Conservation (phyloP, 2,888 invertebrate genomes). For the Lepidochitona cinerea region DNA sequence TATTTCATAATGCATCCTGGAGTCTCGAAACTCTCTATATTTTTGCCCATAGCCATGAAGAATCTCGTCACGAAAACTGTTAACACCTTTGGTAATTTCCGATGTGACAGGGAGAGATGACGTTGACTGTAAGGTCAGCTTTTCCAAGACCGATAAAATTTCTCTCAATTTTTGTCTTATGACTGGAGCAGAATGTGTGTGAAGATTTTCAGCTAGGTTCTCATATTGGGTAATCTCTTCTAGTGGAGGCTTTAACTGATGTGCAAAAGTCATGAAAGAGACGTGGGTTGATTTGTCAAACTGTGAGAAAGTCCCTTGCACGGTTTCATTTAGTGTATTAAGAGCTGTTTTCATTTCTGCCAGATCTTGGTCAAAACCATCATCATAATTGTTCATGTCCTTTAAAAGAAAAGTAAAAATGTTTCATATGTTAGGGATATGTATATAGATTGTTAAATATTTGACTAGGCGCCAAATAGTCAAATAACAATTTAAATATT, state of each 20-base stretch:
- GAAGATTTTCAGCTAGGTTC: background rate
- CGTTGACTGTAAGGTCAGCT: background rate
- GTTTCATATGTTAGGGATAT: too few relatives aligned
- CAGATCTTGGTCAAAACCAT: background rate
- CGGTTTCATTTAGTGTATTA: background rate
- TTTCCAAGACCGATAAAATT: background rate
- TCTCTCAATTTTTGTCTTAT: background rate
- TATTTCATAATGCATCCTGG: background rate
- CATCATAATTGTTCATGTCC: background rate
- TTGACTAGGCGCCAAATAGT: too few relatives aligned
- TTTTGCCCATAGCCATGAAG: background rate
- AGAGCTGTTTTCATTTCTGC: background rate
- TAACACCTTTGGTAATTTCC: background rate
- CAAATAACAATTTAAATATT: too few relatives aligned
- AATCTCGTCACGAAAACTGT: background rate
- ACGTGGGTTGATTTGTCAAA: constrained; percentile 1
- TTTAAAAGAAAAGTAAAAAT: background rate
- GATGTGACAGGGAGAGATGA: background rate
- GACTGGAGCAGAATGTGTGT: background rate
- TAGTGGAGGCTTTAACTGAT: background rate
- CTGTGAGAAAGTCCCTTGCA: background rate
- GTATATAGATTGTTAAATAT: too few relatives aligned
- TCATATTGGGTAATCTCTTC: background rate
- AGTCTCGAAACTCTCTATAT: background rate
- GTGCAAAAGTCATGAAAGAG: background rate